Evolutionary conservation across 1,140 invertebrate species (phyloP), one percentile per base, ranked within the genome.

Genomic region (Scaptomyza graminum): DNA sequence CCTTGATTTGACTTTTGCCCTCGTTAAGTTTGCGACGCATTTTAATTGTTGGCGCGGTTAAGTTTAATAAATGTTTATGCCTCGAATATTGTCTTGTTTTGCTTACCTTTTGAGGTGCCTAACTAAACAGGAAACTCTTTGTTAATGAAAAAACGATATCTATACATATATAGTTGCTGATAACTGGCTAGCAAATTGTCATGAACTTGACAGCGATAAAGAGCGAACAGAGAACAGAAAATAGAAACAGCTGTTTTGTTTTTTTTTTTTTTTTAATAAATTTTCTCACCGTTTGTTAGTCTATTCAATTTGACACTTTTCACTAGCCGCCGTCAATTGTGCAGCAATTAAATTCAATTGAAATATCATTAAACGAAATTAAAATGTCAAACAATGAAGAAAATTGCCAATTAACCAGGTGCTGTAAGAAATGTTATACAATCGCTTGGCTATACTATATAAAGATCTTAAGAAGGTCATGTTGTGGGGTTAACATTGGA

Each of bases 331-430:
- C 28, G 69, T 63, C 69, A 76, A 84, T 68, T 83, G 76, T 73
- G 16, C 66, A 66, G 68, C 72, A 84, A 84, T 84, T 74, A 76
- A 76, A 80, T 61, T 77, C 81, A 84, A 84, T 84, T 84, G 74
- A 85, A 76, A 31, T 16, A 56, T 60, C 57, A 62, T 44, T 68
- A 43, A 15, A n/a, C 5, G 13, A 16, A 16, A 50, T 56, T 41
- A 12, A 70, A 62, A 37, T 67, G 57, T 65, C 69, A 67, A 56
- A 37, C 39, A 57, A n/a, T 11, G 41, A 12, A 22, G 51, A 60
- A 57, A 72, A 72, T 66, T 72, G 69, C 3, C 63, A 72, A 72
- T 72, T 67, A 72, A 67, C 41, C 41, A 72, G 69, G 63, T 72
- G 63, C 28, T 47, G 69, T 22, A 22, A 6, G 46, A 31, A 44